Evolutionary conservation across 92 coral and sea anemone species (phyloP), one percentile per base, ranked within the genome.

Genomic region (Actinostola sp.): DNA sequence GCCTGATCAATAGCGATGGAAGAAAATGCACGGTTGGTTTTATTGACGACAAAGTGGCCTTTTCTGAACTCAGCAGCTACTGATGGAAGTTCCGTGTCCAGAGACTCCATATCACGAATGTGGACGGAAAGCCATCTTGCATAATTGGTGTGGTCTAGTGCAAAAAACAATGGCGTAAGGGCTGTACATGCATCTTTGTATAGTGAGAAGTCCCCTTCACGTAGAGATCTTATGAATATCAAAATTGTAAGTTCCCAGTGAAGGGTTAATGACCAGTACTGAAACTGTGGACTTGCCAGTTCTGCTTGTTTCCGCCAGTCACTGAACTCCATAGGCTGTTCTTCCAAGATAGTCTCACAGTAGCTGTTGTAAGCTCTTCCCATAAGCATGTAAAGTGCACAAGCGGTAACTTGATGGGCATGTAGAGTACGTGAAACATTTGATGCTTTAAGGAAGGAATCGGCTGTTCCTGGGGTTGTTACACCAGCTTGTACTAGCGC

Each of bases 371-470:
- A 88, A 30, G 86, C 76, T 49, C 39, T 78, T 58, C 61, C 32
- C 79, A 83, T 52, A 27, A 82, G 73, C 9, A 78, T 60, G 53
- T 83, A 45, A 31, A 88, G 32, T 29, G 73, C 62, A 61, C 74
- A 21, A 28, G 90, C 90, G 26, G 90, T 86, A 1, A 80, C 82
- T 62, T 86, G 70, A 48, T 86, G 86, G 50, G 86, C 90, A 27
- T 73, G 73, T 7, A 67, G 82, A 8, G 86, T 85, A 59, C 78
- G 82, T 42, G 90, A 71, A 31, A 85, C 82, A 44, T 72, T 77
- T 30, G 82, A 74, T 38, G 78, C 85, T 25, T 73, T 78, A 16
- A 78, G 34, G 31, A 78, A 78, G 7, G 83, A 78, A 53, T 78
- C 76, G 8, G 72, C 84, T 1, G 78, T 70, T 60, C 84, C 71